Evolutionary conservation across 2,888 invertebrate genomes (phyloP), one percentile per base, ranked within the genome.

Genomic region (Callyntrura sp.): DNA sequence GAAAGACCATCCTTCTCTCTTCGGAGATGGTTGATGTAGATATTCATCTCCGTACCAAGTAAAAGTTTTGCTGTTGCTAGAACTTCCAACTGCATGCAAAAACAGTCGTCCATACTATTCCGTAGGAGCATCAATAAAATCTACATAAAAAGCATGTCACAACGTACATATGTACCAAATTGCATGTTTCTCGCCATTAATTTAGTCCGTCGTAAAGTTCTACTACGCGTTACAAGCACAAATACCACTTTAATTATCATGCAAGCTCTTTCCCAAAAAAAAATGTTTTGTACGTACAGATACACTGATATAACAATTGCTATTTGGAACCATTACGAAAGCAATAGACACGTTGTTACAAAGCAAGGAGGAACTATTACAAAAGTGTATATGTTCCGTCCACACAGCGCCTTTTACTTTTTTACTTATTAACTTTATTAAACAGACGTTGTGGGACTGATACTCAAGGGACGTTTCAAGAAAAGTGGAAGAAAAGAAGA

Each of bases 111-210:
- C 28, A 0, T 14, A 65, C 28, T 14, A 28, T 28, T 65, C 65
- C 28, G 28, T 23, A 0, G 65, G 14, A 28, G 28, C 65, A 65
- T 28, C 14, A 65, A 65, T 65, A 65, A 65, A 65, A 65, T 65
- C 28, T 25, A 28, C 65, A 65, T 65, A 28, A 65, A n/a, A 65
- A 25, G 11, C 11, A 65, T 28, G 57, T 60, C n/a, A 9, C 0
- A 3, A 8, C 4, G 20, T 3, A 60, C 17, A 45, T 6, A 60
- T 8, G 20, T 20, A 60, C n/a, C n/a, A n/a, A n/a, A 20, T 6
- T 0, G 14, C n/a, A 9, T 9, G 14, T 55, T 55, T 55, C 2
- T 9, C 55, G 14, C 55, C 6, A 55, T 9, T 9, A 14, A 55
- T 55, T 3, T 12, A 55, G 9, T 55, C 6, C 9, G n/a, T 9